Percentiles rank a stretch among this genome's conserved stretches.
phyloP scores from a whole-genome alignment of 1,140 invertebrate species.

The Frieseomelitta varia region DNA sequence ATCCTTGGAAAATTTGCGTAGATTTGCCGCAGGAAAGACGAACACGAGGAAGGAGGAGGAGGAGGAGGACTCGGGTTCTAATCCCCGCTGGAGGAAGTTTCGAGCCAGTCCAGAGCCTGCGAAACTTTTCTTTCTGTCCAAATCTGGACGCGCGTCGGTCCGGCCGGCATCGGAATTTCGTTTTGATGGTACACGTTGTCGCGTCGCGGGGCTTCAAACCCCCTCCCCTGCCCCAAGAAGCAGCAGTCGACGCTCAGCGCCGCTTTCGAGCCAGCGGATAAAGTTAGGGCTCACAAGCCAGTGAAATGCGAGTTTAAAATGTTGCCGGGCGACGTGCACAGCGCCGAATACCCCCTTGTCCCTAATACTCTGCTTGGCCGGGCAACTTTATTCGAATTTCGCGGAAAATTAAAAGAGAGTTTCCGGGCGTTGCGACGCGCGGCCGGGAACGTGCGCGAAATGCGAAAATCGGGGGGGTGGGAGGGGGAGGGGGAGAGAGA shows the following conservation, averaged over 20 bases:
- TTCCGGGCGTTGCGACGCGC: constrained; percentile 35
- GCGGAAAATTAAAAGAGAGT: constrained; percentile 72
- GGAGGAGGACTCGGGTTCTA: not conserved
- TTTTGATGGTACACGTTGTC: constrained; percentile 69
- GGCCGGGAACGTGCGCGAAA: constrained; percentile 58
- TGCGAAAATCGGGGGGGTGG: constrained; percentile 36
- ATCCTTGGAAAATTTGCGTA: not conserved
- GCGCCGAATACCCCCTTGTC: constrained; percentile 42
- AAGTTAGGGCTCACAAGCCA: constrained; percentile 68
- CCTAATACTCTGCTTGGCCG: constrained; percentile 59
- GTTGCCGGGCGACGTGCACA: constrained; percentile 61
- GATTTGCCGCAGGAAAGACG: not conserved
- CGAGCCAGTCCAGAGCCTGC: constrained; percentile 12
- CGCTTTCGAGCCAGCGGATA: constrained; percentile 42
- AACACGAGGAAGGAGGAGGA: too few species aligned
- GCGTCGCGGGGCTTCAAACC: constrained; percentile 66
- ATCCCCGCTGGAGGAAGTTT: not conserved
- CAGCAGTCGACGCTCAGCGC: not conserved
- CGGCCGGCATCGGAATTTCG: constrained; percentile 63
- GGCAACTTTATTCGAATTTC: constrained; percentile 78
- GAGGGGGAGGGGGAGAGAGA: not conserved
- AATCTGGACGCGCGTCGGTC: constrained; percentile 46
- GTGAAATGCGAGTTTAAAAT: constrained; percentile 70
- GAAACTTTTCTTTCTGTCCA: constrained; percentile 57
- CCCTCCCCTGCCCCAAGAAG: not conserved